Conservation (phyloP, 2,888 invertebrate genomes). For the Empis stercorea region DNA sequence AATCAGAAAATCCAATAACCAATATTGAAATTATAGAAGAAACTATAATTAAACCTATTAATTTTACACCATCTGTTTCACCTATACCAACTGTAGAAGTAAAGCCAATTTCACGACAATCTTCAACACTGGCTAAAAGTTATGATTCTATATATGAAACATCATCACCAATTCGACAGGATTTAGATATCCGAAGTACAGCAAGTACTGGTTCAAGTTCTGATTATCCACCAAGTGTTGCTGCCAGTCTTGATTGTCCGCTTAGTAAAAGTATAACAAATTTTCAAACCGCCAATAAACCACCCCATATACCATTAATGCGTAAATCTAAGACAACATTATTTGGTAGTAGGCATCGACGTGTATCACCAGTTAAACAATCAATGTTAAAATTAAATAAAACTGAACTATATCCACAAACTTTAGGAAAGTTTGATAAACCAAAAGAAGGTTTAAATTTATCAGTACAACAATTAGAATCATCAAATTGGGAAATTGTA, state of each 20-base stretch:
- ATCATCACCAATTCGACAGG: constrained; percentile 16
- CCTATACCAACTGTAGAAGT: constrained; percentile 20
- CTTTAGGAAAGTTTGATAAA: constrained; percentile 44
- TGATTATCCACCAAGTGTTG: constrained; percentile 19
- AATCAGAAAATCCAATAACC: not conserved
- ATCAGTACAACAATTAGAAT: constrained; percentile 52
- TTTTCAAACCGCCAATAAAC: constrained; percentile 2
- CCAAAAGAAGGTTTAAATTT: constrained; percentile 51
- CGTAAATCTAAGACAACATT: constrained; percentile 31
- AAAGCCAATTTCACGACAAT: constrained; percentile 18
- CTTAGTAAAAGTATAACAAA: constrained; percentile 13
- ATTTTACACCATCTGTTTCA: constrained; percentile 9
- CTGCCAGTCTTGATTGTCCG: constrained; percentile 12
- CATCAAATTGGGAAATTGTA: constrained; percentile 67
- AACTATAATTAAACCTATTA: not conserved
- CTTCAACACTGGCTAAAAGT: constrained; percentile 19
- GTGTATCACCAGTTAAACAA: constrained; percentile 30
- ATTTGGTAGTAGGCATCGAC: constrained; percentile 26
- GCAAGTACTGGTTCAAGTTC: constrained; percentile 27
- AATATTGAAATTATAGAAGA: not conserved
- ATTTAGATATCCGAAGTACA: constrained; percentile 16
- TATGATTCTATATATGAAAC: constrained; percentile 27
- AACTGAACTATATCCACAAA: constrained; percentile 26
- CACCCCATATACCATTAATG: constrained; percentile 24
- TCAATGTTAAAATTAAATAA: constrained; percentile 23